Base-by-base conservation (phyloP, 2,113 vertebrate genomes). In the Arothron firmamentum region DNA sequence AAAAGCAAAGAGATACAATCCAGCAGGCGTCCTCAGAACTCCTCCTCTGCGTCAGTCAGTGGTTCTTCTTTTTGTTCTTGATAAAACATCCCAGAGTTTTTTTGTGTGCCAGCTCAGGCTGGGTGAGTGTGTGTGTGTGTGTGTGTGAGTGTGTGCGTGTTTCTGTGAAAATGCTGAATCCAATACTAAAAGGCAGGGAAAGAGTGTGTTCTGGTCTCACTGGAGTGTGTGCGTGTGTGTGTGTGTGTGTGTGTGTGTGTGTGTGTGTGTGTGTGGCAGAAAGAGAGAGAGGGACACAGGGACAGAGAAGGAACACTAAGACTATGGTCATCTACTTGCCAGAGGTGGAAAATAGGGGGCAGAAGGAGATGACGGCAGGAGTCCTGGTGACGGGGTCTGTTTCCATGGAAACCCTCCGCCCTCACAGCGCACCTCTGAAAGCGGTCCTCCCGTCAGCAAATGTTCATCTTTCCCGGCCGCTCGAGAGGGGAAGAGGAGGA, bases 381-480 rank as follows among this genome's bases (percentile, higher is more conserved):
- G 78, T 83, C 74, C 57, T 74, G 65, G 63, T 76, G 85, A 83
- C 69, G 81, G 14, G 77, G 55, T 82, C 77, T 71, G 75, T 88
- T 84, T 87, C 86, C 84, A 80, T 79, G 80, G 80, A 70, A 79
- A 88, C 81, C 65, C 60, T 41, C 50, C 9, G 15, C 48, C 52
- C 41, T 51, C 13, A 55, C 49, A 65, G 68, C 74, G 53, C 74
- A 46, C 77, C 80, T 57, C 62, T 68, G 78, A 85, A 86, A 88
- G 79, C 65, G 90, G 91, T 92, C 92, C 93, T 78, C 91, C 85
- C 85, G 63, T 92, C 92, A 91, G 91, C 91, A 91, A 92, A 89
- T 79, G 90, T 93, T 91, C 90, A 71, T 92, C 89, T 89, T 89
- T 90, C 89, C 89, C 85, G 90, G 45, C 56, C 28, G 42, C 63